Conservation (phyloP, 2,797 vertebrate species). For the Somateria mollissima region DNA sequence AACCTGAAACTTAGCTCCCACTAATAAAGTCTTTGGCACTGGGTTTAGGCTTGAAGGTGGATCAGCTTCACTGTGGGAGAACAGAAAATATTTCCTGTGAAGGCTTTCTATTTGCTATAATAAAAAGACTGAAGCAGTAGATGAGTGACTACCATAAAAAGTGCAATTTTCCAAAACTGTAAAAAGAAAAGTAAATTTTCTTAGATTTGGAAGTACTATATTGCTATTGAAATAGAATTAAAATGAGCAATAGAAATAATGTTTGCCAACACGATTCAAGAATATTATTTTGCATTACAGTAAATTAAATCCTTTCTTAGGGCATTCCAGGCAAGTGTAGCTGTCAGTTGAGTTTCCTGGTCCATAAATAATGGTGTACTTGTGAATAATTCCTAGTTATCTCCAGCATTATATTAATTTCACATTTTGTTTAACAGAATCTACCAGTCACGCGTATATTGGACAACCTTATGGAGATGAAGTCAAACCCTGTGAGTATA, state of each 20-base stretch:
- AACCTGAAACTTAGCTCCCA: not conserved
- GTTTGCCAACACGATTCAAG: not conserved
- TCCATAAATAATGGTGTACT: not conserved
- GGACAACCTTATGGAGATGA: slow-evolving; percentile 98
- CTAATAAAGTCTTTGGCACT: not conserved
- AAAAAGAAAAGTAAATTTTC: not conserved
- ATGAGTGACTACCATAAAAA: not conserved
- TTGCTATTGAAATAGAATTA: not conserved
- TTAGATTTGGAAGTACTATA: not conserved
- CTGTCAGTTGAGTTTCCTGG: not conserved
- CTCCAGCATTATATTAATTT: not conserved
- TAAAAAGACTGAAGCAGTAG: not conserved
- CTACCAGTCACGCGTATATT: slow-evolving; percentile 94
- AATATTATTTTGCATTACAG: not conserved
- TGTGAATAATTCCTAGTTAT: not conserved
- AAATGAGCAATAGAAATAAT: not conserved
- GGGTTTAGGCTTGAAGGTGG: not conserved
- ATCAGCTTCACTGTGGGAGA: not conserved
- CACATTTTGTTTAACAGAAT: slow-evolving; percentile 82
- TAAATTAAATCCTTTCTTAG: not conserved
- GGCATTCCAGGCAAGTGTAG: not conserved
- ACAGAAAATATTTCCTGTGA: too few species aligned
- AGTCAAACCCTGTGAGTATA: slow-evolving; percentile 93
- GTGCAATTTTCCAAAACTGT: not conserved
- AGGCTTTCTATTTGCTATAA: not conserved